Base-by-base conservation (phyloP, 2,888 invertebrate genomes). In the Nezara viridula region DNA sequence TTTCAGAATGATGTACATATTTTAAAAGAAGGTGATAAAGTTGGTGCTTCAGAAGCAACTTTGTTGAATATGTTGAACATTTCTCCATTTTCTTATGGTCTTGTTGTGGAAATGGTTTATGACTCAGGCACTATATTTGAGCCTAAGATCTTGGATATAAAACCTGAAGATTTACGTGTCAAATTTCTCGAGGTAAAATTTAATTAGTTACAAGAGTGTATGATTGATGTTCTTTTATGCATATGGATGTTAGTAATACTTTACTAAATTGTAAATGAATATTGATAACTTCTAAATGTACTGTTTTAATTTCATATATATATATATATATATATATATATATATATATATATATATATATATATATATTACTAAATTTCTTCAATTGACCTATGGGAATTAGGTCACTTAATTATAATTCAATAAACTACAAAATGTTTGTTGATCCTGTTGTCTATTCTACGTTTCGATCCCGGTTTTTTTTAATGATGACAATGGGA, bases 21-120 rank as follows among this genome's bases (percentile, higher is more conserved):
- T 93, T 93, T 97, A 93, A 97, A 97, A 94, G 97, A 97, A 47
- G 99, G 98, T 86, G 99, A 99, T 93, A 98, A 97, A 94, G 99
- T 99, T 90, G 99, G 99, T 92, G 98, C 99, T 92, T 98, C 98
- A 85, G 99, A 99, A 94, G 98, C 99, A 66, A 98, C 99, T 21
- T 96, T 99, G 89, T 95, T 99, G 92, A 99, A 99, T 95, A 99
- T 99, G 99, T 95, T 99, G 95, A 98, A 98, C 95, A 99, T 99
- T 94, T 99, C 98, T 93, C 99, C 99, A 88, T 99, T 99, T 95
- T 98, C 98, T 89, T 99, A 99, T 92, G 99, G 99, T 94, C 95
- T 99, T 92, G 94, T 97, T 85, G 98, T 99, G 91, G 97, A 97
- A 93, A 97, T 97, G 95, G 99, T 99, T 3, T 99, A 99, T 92